A percentile compares a stretch with the other conserved stretches of the same genome.
phyloP scores from a whole-genome alignment of 2,797 vertebrate species.

The Argya squamiceps region DNA sequence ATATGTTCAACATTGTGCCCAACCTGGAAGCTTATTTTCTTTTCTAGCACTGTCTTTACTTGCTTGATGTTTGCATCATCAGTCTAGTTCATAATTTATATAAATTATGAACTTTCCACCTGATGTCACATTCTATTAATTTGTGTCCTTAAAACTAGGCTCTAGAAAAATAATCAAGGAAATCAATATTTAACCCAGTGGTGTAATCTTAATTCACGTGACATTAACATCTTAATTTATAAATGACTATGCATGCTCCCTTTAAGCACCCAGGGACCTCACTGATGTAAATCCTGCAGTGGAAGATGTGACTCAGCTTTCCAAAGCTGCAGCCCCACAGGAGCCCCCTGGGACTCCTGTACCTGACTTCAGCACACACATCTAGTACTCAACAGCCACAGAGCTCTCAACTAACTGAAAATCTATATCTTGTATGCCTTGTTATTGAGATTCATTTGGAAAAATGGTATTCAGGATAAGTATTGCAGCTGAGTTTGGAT shows the following conservation, averaged over 20 bases:
- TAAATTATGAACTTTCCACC: not conserved
- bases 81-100: not conserved
- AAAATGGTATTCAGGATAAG: not conserved
- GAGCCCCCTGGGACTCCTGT: not conserved
- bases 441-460: not conserved
- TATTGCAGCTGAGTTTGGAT: not conserved
- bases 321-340: not conserved
- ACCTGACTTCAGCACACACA: not conserved
- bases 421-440: not conserved
- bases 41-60: not conserved
- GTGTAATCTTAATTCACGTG: not conserved
- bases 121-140: not conserved
- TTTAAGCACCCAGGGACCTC: not conserved
- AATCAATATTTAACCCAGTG: not conserved
- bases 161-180: not conserved
- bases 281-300: not conserved
- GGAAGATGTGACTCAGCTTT: not conserved
- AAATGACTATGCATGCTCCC: not conserved
- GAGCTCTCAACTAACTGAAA: not conserved
- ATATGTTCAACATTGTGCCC: not conserved
- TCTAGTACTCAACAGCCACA: not conserved
- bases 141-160: not conserved
- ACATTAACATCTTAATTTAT: not conserved
- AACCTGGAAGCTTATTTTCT: not conserved
- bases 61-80: not conserved